Evolutionary conservation across 2,113 vertebrate genomes (phyloP).

Genomic region (Crotophaga sulcirostris): DNA sequence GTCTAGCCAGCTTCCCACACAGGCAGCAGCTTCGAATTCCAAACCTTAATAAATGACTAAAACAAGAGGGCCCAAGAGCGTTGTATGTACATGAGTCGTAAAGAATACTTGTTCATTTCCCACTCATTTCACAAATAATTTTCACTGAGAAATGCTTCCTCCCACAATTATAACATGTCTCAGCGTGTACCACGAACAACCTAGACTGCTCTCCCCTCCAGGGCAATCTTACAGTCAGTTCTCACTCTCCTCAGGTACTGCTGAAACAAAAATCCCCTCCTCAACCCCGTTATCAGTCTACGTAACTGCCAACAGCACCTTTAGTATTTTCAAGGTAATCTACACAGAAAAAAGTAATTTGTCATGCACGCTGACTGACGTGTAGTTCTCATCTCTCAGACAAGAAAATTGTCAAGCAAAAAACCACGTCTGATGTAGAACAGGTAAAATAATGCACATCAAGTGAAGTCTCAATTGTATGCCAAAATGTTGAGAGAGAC

Average conservation of each 20-base stretch:
- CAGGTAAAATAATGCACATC: not conserved
- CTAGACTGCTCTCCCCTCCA: not conserved
- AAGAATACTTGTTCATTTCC: not conserved
- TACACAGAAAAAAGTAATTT: not conserved
- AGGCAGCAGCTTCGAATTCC: not conserved
- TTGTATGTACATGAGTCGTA: not conserved
- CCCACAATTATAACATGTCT: not conserved
- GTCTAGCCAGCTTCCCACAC: not conserved
- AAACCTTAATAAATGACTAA: not conserved
- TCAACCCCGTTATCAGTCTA: not conserved
- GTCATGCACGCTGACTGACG: not conserved
- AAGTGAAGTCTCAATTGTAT: not conserved
- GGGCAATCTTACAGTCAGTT: not conserved
- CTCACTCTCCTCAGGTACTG: not conserved
- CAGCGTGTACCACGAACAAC: not conserved
- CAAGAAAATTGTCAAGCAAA: not conserved
- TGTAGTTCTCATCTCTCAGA: not conserved
- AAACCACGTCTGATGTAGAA: not conserved
- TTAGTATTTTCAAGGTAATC: not conserved
- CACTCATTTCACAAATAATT: not conserved
- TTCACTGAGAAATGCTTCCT: not conserved
- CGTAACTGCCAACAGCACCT: not conserved
- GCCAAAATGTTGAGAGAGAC: conserved; percentile 1
- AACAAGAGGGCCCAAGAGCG: not conserved
- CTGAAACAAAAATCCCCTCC: not conserved